Evolutionary conservation across 2,888 invertebrate species (phyloP).

Genomic region (Synergus umbraculus): DNA sequence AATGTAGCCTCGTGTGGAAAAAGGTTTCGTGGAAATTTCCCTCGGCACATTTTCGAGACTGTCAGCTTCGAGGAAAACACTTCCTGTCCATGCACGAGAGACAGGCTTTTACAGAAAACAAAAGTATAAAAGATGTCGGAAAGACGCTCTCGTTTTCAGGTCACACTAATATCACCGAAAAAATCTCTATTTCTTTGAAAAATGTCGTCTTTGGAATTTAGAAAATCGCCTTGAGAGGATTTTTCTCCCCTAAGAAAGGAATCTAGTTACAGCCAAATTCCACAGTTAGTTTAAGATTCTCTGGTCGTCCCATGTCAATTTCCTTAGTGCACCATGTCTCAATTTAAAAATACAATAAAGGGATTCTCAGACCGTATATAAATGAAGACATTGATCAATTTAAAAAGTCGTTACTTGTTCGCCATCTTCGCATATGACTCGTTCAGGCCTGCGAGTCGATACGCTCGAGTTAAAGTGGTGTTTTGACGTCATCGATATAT

Average conservation of each 20-base stretch:
- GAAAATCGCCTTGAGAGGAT: no score
- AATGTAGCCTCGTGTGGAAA: background rate
- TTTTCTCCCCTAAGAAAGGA: no score
- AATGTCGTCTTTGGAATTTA: background rate
- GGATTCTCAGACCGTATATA: background rate
- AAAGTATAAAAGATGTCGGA: constrained; percentile 50
- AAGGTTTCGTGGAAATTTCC: constrained; percentile 47
- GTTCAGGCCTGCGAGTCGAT: constrained; percentile 49
- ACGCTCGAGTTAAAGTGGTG: constrained; percentile 58
- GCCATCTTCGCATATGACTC: background rate
- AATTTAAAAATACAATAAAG: background rate
- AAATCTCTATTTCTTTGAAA: constrained; percentile 15
- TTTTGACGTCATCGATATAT: constrained; percentile 74
- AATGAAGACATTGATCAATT: background rate
- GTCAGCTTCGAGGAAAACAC: constrained; percentile 50
- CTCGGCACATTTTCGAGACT: constrained; percentile 51
- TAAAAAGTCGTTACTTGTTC: background rate
- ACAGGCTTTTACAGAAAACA: constrained; percentile 50
- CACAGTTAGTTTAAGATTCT: background rate
- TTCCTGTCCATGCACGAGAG: constrained; percentile 44
- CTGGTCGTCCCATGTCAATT: background rate
- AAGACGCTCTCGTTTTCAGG: constrained; percentile 47
- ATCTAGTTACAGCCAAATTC: no score
- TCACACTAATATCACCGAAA: constrained; percentile 30
- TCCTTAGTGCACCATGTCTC: background rate